Evolutionary conservation across 2,113 vertebrate species (phyloP).

Genomic region (Myotis yumanensis): DNA sequence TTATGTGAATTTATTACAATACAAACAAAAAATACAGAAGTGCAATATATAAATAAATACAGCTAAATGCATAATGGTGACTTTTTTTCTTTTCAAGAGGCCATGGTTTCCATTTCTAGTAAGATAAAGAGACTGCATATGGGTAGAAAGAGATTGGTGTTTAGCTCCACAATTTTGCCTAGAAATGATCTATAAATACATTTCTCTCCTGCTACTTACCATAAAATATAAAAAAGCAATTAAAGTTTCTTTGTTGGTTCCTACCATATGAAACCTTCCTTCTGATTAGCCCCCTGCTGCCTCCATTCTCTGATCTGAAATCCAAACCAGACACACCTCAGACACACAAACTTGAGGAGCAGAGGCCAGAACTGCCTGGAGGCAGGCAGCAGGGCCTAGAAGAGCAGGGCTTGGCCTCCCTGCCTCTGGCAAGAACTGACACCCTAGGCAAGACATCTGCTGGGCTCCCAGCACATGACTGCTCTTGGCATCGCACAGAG

Average conservation of each 20-base stretch:
- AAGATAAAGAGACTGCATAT: slow-evolving; percentile 88
- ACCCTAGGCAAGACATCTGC: not conserved
- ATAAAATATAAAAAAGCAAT: slow-evolving; percentile 89
- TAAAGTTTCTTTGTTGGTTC: slow-evolving; percentile 87
- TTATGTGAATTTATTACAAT: slow-evolving; percentile 99
- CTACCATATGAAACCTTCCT: slow-evolving; percentile 82
- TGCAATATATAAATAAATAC: slow-evolving; percentile 94
- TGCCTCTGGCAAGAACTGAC: not conserved
- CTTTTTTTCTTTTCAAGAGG: slow-evolving; percentile 85
- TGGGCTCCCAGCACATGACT: not conserved
- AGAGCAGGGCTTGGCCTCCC: not conserved
- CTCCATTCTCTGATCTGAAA: not conserved
- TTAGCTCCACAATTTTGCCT: slow-evolving; percentile 86
- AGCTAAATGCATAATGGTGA: slow-evolving; percentile 90
- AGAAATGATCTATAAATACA: slow-evolving; percentile 88
- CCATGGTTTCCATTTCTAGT: slow-evolving; percentile 88
- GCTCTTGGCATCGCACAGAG: not conserved
- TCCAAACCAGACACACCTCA: not conserved
- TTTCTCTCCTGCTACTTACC: slow-evolving; percentile 87
- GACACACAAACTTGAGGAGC: not conserved
- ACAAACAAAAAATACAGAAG: slow-evolving; percentile 98
- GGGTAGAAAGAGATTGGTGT: slow-evolving; percentile 87
- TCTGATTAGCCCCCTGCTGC: not conserved
- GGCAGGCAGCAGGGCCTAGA: not conserved
- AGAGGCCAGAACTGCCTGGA: not conserved